Conservation (phyloP, 2,113 vertebrate species). For the Pongo pygmaeus region DNA sequence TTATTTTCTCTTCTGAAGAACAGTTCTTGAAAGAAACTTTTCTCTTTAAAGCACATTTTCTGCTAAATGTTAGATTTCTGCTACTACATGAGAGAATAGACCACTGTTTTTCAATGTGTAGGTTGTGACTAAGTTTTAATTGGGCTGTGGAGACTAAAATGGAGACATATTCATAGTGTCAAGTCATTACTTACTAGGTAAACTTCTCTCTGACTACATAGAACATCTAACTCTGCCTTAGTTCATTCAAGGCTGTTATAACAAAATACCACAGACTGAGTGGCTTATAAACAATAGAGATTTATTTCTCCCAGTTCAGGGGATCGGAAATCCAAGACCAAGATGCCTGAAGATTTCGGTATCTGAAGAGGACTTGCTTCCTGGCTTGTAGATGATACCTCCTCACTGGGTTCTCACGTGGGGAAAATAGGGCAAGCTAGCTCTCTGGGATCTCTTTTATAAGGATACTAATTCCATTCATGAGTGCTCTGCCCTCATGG, state of each 20-base stretch:
- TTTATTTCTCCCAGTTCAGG: neutral
- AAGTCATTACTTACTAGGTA: neutral
- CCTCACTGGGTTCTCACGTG: neutral
- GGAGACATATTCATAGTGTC: neutral
- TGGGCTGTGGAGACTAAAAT: neutral
- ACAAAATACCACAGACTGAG: neutral
- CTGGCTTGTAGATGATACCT: neutral
- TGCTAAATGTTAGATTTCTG: neutral
- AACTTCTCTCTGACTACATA: neutral
- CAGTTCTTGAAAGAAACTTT: neutral
- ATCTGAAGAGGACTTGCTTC: neutral
- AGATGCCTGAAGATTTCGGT: neutral
- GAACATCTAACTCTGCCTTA: neutral
- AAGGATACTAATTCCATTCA: neutral
- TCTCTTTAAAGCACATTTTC: neutral
- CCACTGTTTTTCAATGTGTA: neutral
- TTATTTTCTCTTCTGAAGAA: neutral
- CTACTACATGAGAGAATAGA: neutral
- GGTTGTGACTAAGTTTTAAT: neutral
- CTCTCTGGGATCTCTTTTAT: neutral
- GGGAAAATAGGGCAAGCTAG: neutral
- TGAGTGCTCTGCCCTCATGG: neutral
- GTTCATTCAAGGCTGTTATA: neutral
- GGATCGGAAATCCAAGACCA: neutral
- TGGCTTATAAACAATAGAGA: neutral